These are phyloP conservation scores for Lampris megalopsis DNA, from an alignment of 2,113 vertebrate genomes.

Conservation along the genomic window DNA sequence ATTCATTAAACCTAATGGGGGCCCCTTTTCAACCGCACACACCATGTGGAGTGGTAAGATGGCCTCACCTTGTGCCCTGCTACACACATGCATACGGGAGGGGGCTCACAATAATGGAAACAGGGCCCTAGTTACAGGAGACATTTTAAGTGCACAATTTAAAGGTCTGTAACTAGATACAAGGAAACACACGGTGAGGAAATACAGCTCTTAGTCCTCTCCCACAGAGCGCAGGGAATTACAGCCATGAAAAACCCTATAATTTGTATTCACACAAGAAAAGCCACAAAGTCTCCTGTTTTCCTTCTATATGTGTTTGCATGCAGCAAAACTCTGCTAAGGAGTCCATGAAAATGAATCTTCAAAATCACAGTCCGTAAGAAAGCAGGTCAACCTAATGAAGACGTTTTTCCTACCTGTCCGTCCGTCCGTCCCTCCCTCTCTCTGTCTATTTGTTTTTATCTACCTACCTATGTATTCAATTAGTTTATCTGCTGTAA, in stretches of 20 bases:
- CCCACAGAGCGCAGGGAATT: conserved; percentile 25
- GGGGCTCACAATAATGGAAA: conserved; percentile 62
- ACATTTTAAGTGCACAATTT: conserved; percentile 76
- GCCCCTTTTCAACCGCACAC: conserved; percentile 58
- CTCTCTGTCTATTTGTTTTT: neutral
- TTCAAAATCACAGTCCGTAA: neutral
- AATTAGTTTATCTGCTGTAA: no score
- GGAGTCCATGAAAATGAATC: neutral
- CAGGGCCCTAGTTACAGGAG: conserved; percentile 69
- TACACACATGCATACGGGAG: conserved; percentile 44
- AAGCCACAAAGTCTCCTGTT: conserved; percentile 8
- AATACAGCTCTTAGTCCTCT: conserved; percentile 10
- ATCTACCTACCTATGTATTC: neutral
- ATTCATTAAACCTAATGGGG: conserved; percentile 74
- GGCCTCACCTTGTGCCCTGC: conserved; percentile 61
- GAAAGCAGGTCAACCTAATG: neutral
- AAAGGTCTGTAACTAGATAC: conserved; percentile 70
- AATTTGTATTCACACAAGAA: conserved; percentile 18
- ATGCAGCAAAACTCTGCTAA: conserved; percentile 10
- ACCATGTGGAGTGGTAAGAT: conserved; percentile 55
- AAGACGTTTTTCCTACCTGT: no score
- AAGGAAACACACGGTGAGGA: conserved; percentile 43
- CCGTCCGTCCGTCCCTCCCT: neutral
- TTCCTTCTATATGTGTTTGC: conserved; percentile 12
- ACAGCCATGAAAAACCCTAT: conserved; percentile 4